Evolutionary conservation across 1,140 invertebrate species (phyloP).

Genomic region (Drosophila punjabiensis): DNA sequence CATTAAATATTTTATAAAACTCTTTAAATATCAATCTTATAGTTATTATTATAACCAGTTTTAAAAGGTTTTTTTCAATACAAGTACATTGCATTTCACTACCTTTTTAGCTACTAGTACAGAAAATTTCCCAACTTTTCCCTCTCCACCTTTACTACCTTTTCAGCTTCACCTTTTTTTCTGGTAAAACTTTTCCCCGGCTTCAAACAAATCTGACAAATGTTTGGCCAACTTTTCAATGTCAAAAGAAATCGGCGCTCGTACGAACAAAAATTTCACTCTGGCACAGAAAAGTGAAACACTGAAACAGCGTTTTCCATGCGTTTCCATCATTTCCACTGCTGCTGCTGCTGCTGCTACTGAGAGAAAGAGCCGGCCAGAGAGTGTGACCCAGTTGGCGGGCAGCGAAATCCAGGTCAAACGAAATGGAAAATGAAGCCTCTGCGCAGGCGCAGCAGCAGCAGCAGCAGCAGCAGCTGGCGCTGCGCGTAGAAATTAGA

Average conservation of each 20-base stretch:
- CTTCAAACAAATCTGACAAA: slow-evolving; percentile 19
- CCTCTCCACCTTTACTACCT: background rate
- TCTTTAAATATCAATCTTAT: background rate
- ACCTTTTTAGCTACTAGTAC: too few species aligned
- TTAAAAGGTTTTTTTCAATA: background rate
- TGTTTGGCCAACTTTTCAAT: slow-evolving; percentile 78
- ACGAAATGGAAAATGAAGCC: slow-evolving; percentile 83
- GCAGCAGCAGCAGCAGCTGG: slow-evolving; percentile 3
- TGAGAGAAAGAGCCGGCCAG: slow-evolving; percentile 11
- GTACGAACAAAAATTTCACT: slow-evolving; percentile 65
- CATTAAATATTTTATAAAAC: background rate
- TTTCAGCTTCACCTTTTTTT: background rate
- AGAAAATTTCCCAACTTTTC: background rate
- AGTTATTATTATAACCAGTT: background rate
- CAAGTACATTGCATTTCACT: too few species aligned
- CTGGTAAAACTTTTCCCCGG: background rate
- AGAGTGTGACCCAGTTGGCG: slow-evolving; percentile 70
- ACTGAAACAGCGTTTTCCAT: slow-evolving; percentile 71
- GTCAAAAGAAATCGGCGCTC: slow-evolving; percentile 71
- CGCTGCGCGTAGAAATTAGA: slow-evolving; percentile 78
- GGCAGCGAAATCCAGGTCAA: slow-evolving; percentile 80
- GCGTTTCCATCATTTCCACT: slow-evolving; percentile 56
- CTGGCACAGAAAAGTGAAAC: slow-evolving; percentile 75
- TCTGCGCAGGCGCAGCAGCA: slow-evolving; percentile 35
- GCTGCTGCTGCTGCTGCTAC: background rate